A percentile compares a stretch with the other conserved stretches of the same genome.
phyloP scores from a whole-genome alignment of 2,797 vertebrate species.

The Gymnothorax javanicus region DNA sequence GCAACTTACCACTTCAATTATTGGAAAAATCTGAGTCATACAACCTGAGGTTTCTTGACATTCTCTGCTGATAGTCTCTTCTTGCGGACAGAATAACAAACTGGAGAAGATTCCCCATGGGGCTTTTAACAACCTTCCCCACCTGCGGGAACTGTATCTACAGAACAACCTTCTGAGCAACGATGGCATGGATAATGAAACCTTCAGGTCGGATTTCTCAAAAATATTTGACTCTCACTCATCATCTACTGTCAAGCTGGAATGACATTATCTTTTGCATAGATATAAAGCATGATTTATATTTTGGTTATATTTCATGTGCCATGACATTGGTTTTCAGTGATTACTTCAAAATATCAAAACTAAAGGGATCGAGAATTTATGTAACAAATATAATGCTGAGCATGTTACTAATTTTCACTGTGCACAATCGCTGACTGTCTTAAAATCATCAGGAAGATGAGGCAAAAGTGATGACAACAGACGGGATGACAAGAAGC shows the following conservation, averaged over 20 bases:
- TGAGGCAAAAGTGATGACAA: not conserved
- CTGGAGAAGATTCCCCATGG: constrained; percentile 90
- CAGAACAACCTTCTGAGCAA: constrained; percentile 93
- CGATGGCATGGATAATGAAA: constrained; percentile 89
- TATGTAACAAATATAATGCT: not conserved
- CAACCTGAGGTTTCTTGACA: not conserved
- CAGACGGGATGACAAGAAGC: not conserved
- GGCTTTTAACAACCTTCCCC: constrained; percentile 81
- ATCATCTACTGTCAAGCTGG: not conserved
- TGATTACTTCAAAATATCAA: not conserved
- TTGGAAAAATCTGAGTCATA: not conserved
- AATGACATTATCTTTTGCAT: not conserved
- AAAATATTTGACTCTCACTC: too few relatives aligned
- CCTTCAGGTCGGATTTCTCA: constrained; percentile 85
- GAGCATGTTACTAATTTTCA: not conserved
- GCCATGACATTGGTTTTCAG: not conserved
- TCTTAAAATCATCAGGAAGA: not conserved
- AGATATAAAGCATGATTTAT: not conserved
- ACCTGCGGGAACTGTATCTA: constrained; percentile 89
- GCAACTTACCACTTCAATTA: not conserved
- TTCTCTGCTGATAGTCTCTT: constrained; percentile 16
- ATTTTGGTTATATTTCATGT: not conserved
- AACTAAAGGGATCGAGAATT: not conserved
- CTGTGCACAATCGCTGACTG: not conserved
- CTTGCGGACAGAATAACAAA: constrained; percentile 84